A percentile compares a stretch with the other conserved stretches of the same genome.
Conservation (phyloP, 2,113 vertebrate species). For the Pithys albifrons region DNA sequence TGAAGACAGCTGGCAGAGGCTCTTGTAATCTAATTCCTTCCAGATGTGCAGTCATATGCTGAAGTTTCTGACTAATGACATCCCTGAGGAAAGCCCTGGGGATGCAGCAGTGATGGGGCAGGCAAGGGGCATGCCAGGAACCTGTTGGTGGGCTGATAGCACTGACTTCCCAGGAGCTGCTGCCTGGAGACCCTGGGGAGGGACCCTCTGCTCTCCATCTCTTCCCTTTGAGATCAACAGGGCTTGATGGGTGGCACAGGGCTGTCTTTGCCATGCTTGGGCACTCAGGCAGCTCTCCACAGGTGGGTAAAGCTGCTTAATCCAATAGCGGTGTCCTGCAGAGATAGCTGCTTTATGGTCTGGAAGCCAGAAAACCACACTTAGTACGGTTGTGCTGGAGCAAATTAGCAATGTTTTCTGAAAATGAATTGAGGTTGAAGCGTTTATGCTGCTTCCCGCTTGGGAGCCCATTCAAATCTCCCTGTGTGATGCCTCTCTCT, state of each 20-base stretch:
- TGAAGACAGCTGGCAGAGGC: conserved; percentile 63
- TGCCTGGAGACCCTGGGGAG: not conserved
- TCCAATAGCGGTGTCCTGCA: not conserved
- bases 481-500: not conserved
- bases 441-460: not conserved
- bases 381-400: conserved; percentile 27
- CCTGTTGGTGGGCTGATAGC: not conserved
- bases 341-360: not conserved
- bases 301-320: not conserved
- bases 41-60: conserved; percentile 60
- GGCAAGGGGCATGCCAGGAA: conserved; percentile 1
- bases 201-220: not conserved
- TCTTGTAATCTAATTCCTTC: conserved; percentile 62
- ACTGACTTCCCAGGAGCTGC: not conserved
- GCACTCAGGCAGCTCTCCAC: not conserved
- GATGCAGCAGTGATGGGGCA: not conserved
- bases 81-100: conserved; percentile 36
- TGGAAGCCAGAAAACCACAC: not conserved
- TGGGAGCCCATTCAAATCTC: conserved; percentile 26
- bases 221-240: not conserved
- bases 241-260: not conserved
- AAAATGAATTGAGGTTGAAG: conserved; percentile 55
- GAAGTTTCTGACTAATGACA: conserved; percentile 53
- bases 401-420: conserved; percentile 30
- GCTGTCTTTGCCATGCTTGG: not conserved